These are phyloP conservation scores for Diarsia rubi DNA, from an alignment of 2,888 invertebrate genomes.

Conservation along the genomic window DNA sequence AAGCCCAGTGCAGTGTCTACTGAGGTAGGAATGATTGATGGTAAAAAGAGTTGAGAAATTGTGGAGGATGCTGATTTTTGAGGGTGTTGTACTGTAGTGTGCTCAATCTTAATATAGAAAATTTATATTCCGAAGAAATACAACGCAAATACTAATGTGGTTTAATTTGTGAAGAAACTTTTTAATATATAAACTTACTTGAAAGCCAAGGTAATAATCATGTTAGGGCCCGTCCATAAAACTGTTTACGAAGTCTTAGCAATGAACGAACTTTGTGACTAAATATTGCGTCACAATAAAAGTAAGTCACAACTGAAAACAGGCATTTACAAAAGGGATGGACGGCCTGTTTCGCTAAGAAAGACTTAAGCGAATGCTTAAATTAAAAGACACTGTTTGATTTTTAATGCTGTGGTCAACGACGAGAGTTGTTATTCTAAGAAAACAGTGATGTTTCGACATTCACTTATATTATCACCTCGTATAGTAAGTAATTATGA, in stretches of 20 bases:
- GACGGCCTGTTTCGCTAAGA: background rate
- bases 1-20: conserved; percentile 22
- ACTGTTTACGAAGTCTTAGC: conserved; percentile 1
- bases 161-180: background rate
- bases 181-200: conserved; percentile 4
- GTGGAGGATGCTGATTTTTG: conserved; percentile 7
- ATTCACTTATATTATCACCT: no score
- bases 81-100: background rate
- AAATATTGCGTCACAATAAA: background rate
- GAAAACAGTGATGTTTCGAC: background rate
- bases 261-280: background rate
- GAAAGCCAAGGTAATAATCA: background rate
- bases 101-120: background rate
- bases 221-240: background rate
- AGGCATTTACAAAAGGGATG: background rate
- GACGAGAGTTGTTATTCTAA: background rate
- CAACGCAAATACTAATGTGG: no score
- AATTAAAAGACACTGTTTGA: background rate
- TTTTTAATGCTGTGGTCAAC: background rate
- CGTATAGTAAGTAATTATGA: background rate
- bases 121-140: no score
- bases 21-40: conserved; percentile 27
- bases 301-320: background rate
- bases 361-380: background rate
- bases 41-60: conserved; percentile 1